These are phyloP conservation scores for Hirudinaria manillensis DNA, from an alignment of 2,888 invertebrate species.

Conservation along the genomic window DNA sequence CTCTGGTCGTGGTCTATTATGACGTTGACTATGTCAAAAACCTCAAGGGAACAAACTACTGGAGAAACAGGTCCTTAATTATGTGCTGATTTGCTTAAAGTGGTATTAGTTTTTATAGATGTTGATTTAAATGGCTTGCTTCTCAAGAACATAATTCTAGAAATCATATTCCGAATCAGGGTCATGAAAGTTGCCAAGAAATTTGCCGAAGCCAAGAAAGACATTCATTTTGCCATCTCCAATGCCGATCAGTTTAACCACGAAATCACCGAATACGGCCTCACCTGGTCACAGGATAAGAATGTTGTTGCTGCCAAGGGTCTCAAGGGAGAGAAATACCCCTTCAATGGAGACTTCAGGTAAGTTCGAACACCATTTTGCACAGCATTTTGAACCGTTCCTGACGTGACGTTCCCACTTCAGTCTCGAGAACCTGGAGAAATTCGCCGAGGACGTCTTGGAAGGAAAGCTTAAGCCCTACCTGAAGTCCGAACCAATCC, in stretches of 20 bases:
- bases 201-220: slow-evolving; percentile 57
- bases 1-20: slow-evolving; percentile 84
- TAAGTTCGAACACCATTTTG: slow-evolving; percentile 51
- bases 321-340: slow-evolving; percentile 77
- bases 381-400: background rate
- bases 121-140: background rate
- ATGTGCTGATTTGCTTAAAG: background rate
- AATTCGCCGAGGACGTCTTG: slow-evolving; percentile 76
- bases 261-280: slow-evolving; percentile 87
- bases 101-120: background rate
- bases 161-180: slow-evolving; percentile 51
- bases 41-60: slow-evolving; percentile 91
- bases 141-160: background rate
- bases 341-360: slow-evolving; percentile 84
- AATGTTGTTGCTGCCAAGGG: slow-evolving; percentile 80
- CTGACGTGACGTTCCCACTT: background rate
- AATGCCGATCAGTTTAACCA: slow-evolving; percentile 87
- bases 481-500: slow-evolving; percentile 88
- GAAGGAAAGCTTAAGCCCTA: slow-evolving; percentile 79
- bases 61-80: slow-evolving; percentile 59
- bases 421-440: slow-evolving; percentile 74
- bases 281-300: slow-evolving; percentile 73
- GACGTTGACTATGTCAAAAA: slow-evolving; percentile 92
- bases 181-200: slow-evolving; percentile 81
- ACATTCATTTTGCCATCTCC: slow-evolving; percentile 79